Conservation (phyloP, 23 tunicate genomes). For the Ciona savignyi region DNA sequence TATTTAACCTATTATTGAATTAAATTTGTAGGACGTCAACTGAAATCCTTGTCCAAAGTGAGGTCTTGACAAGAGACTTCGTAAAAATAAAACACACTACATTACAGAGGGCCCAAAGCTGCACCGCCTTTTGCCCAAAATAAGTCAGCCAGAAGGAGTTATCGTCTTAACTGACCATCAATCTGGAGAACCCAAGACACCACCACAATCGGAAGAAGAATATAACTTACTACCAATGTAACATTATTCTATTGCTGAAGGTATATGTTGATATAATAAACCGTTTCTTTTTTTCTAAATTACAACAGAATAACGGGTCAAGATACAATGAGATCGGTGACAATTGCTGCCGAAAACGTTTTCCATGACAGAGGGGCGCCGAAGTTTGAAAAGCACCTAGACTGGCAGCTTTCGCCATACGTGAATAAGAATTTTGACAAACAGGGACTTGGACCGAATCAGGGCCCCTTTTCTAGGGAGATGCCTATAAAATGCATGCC, state of each 20-base stretch:
- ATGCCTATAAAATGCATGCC: slow-evolving; percentile 89
- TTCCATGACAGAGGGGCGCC: neutral
- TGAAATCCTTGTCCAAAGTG: too few relatives aligned
- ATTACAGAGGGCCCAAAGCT: slow-evolving; percentile 43
- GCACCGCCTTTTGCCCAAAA: slow-evolving; percentile 54
- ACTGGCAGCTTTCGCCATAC: slow-evolving; percentile 89
- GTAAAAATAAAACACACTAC: too few relatives aligned
- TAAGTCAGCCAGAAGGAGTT: slow-evolving; percentile 51
- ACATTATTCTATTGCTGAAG: too few relatives aligned
- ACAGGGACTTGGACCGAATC: slow-evolving; percentile 89
- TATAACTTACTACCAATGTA: slow-evolving; percentile 48
- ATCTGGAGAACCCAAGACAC: slow-evolving; percentile 86
- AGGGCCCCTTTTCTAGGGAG: slow-evolving; percentile 87
- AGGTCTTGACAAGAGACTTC: too few relatives aligned
- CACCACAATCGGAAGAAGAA: slow-evolving; percentile 86
- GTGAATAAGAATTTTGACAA: slow-evolving; percentile 78
- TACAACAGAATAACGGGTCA: neutral
- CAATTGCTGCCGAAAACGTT: neutral
- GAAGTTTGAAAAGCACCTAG: slow-evolving; percentile 33
- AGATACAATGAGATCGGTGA: neutral
- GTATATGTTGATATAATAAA: too few relatives aligned
- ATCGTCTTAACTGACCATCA: slow-evolving; percentile 32
- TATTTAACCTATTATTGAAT: too few relatives aligned
- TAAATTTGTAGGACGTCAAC: neutral
- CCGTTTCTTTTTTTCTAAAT: too few relatives aligned